Evolutionary conservation across 2,888 invertebrate species (phyloP).

Genomic region (Synanthedon tipuliformis): DNA sequence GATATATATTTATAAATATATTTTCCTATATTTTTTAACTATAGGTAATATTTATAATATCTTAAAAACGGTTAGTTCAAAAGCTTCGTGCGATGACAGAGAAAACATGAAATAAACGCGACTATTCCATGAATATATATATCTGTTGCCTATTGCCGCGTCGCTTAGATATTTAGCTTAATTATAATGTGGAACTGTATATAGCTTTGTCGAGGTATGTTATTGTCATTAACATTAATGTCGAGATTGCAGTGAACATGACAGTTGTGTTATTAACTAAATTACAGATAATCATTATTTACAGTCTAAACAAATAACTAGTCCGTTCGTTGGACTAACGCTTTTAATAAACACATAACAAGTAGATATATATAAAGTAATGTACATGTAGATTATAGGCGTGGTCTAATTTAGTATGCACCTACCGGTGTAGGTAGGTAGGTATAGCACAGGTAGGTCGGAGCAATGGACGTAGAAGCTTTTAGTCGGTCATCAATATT

Average conservation of each 20-base stretch:
- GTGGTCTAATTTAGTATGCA: slow-evolving; percentile 38
- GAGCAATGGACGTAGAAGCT: slow-evolving; percentile 27
- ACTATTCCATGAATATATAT: no score
- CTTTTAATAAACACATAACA: neutral
- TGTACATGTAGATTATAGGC: slow-evolving; percentile 6
- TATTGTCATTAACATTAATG: neutral
- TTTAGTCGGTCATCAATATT: slow-evolving; percentile 55
- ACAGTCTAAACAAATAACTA: neutral
- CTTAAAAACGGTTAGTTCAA: no score
- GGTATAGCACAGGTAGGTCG: neutral
- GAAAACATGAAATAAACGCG: no score
- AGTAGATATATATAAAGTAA: neutral
- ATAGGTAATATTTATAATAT: no score
- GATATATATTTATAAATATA: no score
- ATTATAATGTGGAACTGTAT: neutral
- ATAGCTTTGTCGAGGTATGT: neutral
- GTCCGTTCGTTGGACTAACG: neutral
- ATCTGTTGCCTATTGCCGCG: no score
- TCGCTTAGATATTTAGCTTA: neutral
- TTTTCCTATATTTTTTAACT: no score
- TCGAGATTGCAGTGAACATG: neutral
- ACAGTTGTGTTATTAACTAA: neutral
- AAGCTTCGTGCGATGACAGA: no score
- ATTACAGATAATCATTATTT: neutral
- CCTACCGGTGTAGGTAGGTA: slow-evolving; percentile 19